Evolutionary conservation across 2,113 vertebrate species (phyloP).

Genomic region (Euleptes europaea): DNA sequence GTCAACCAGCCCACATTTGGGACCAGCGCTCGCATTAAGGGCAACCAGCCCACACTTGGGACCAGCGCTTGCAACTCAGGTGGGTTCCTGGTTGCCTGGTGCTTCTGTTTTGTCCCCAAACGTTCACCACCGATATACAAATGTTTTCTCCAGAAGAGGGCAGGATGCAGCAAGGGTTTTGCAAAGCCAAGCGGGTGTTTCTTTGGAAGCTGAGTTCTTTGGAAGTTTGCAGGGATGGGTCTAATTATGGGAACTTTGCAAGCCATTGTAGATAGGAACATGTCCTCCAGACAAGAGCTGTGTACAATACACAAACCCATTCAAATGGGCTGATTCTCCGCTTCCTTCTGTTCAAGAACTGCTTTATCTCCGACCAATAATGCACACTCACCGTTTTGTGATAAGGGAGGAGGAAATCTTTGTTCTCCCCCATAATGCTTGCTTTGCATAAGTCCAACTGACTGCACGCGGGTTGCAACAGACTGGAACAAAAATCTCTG

Average conservation of each 20-base stretch:
- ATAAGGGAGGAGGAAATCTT: not conserved
- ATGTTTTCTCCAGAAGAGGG: conserved; percentile 51
- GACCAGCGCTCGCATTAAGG: not conserved
- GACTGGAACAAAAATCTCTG: not conserved
- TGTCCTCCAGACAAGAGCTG: conserved; percentile 34
- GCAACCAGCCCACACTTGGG: not conserved
- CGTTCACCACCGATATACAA: not conserved
- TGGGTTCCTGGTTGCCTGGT: no score
- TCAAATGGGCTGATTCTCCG: not conserved
- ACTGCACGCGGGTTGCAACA: not conserved
- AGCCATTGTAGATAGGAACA: conserved; percentile 19
- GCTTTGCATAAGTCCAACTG: not conserved
- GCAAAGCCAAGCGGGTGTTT: not conserved
- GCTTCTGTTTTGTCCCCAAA: not conserved
- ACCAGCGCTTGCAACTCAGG: not conserved
- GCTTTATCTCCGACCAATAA: not conserved
- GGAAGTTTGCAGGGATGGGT: conserved; percentile 48
- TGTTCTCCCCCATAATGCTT: no score
- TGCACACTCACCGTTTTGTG: no score
- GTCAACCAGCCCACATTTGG: not conserved
- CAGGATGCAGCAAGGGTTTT: conserved; percentile 43
- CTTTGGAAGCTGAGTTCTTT: conserved; percentile 27
- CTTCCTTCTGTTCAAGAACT: not conserved
- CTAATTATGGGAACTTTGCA: conserved; percentile 38
- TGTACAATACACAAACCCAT: conserved; percentile 33